Percentiles rank a stretch among this genome's conserved stretches.
phyloP scores from a whole-genome alignment of 2,888 invertebrate genomes.

The Micoletzkya japonica region DNA sequence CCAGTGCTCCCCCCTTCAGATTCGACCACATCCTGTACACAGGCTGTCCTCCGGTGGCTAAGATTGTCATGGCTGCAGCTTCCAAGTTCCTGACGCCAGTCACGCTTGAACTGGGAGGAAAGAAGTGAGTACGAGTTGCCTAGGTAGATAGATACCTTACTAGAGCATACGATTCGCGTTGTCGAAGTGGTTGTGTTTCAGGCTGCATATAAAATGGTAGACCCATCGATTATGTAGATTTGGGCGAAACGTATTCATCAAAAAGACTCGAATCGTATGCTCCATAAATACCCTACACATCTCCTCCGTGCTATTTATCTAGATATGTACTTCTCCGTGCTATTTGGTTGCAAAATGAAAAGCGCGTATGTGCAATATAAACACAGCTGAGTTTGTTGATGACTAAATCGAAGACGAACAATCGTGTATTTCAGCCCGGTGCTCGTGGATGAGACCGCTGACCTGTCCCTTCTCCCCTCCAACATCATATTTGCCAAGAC shows the following conservation, averaged over 20 bases:
- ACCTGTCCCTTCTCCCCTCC: slow-evolving; percentile 77
- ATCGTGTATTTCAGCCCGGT: slow-evolving; percentile 75
- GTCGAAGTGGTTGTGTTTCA: too few relatives aligned
- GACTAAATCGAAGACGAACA: neutral
- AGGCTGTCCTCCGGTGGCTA: slow-evolving; percentile 78
- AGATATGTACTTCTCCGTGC: too few relatives aligned
- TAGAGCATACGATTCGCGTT: too few relatives aligned
- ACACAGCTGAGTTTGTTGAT: neutral
- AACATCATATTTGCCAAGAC: slow-evolving; percentile 90
- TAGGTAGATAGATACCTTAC: too few relatives aligned
- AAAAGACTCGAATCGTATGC: too few relatives aligned
- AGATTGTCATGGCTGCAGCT: slow-evolving; percentile 84
- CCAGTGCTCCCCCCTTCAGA: slow-evolving; percentile 52
- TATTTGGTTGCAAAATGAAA: too few relatives aligned
- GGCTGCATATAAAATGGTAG: too few relatives aligned
- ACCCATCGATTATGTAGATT: too few relatives aligned
- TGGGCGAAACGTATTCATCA: too few relatives aligned
- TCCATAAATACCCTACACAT: too few relatives aligned
- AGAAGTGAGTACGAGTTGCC: slow-evolving; percentile 64
- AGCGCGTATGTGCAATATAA: neutral
- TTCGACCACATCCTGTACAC: slow-evolving; percentile 97
- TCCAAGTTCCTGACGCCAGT: slow-evolving; percentile 87
- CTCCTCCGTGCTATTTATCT: too few relatives aligned
- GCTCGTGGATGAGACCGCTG: slow-evolving; percentile 79
- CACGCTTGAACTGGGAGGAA: slow-evolving; percentile 83